Evolutionary conservation across 1,140 invertebrate species (phyloP), one percentile per base, ranked within the genome.

Genomic region (Calliphora vicina): DNA sequence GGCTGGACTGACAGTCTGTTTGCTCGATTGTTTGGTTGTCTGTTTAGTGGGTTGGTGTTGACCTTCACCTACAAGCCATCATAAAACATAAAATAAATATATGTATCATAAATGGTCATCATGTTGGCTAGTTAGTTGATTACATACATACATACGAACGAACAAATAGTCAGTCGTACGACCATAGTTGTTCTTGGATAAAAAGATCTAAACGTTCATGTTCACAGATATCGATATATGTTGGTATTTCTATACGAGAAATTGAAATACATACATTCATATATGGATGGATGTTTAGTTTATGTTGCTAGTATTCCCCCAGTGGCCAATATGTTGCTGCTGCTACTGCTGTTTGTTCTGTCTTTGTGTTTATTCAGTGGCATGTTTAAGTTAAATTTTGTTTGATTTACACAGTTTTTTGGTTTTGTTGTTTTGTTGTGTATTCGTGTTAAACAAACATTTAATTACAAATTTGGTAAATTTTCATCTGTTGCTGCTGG

Each of bases 31-130:
- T 57, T 57, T 57, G 50, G 50, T 57, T 57, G 50, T 57, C 50
- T 57, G n/a, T 57, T 57, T 57, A 57, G 50, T 57, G 35, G 35
- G 35, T 35, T 67, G 61, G 61, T 67, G 61, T 67, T 67, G 61
- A 67, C 61, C 61, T 67, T 67, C 61, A 67, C 61, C 61, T 67
- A 67, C 61, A 67, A 67, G 61, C 61, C 61, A 20, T 23, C 20
- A 20, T 23, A 20, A 20, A 67, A 67, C 20, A 67, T 67, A 67
- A 67, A 20, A 67, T 67, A 67, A 20, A 67, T 67, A 67, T n/a
- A n/a, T 35, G n/a, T 57, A 57, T 67, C 61, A 67, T 67, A 67
- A 67, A 67, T 67, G 61, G 61, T 67, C 61, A 67, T 67, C 61
- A 67, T 67, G n/a, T 67, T 67, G 61, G 61, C 25, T 20, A 17